Percentiles rank a stretch among this genome's conserved stretches.
Conservation (phyloP, 2,797 vertebrate species). For the Rhabdophis nuchalis region DNA sequence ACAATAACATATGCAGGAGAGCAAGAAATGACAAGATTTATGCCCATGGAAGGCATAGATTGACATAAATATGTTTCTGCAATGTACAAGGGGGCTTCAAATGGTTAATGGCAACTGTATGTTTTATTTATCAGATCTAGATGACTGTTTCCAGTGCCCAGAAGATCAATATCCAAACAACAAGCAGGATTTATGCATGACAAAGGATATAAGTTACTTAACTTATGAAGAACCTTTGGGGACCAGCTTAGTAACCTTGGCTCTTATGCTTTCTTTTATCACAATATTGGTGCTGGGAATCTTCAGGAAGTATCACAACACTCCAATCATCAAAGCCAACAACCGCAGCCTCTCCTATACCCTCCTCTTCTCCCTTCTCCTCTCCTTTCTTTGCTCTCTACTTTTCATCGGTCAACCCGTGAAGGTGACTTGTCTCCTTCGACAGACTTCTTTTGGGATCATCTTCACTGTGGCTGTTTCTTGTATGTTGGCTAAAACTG, state of each 20-base stretch:
- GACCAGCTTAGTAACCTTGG: not conserved
- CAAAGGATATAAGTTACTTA: not conserved
- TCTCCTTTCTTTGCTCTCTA: not conserved
- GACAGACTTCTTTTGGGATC: not conserved
- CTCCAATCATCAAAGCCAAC: conserved; percentile 1
- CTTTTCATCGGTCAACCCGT: not conserved
- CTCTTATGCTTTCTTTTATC: not conserved
- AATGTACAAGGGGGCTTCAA: too few species aligned
- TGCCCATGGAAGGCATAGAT: too few species aligned
- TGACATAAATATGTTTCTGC: too few species aligned
- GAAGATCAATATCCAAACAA: not conserved
- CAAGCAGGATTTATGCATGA: not conserved
- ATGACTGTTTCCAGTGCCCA: not conserved
- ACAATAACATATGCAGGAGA: too few species aligned
- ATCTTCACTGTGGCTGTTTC: not conserved
- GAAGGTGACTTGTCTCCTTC: not conserved
- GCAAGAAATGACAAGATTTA: too few species aligned
- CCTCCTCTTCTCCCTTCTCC: not conserved
- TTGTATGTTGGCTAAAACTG: not conserved
- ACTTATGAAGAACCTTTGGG: not conserved
- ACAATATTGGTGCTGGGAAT: not conserved
- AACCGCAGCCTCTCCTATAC: not conserved
- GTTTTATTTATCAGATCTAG: not conserved
- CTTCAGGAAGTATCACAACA: not conserved
- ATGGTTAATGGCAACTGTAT: not conserved